A percentile compares a stretch with the other conserved stretches of the same genome.
phyloP scores from a whole-genome alignment of 2,797 vertebrate genomes.

The Onychomys arenicola region DNA sequence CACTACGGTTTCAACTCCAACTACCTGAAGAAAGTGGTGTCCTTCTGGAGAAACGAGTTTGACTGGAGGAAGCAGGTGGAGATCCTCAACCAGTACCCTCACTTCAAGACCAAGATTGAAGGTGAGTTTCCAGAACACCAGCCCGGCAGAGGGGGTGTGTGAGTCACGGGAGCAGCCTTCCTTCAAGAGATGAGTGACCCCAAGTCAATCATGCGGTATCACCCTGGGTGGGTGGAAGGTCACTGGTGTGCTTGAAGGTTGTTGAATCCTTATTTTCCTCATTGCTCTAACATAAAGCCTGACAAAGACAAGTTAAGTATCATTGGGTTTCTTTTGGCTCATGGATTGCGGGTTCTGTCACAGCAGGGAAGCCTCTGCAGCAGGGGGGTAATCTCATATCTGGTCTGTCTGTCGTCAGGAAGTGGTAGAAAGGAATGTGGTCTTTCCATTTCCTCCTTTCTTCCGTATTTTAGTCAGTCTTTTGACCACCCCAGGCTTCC shows the following conservation, averaged over 20 bases:
- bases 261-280: background rate
- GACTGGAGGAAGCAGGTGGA: conserved; percentile 90
- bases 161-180: background rate
- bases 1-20: conserved; percentile 87
- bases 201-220: background rate
- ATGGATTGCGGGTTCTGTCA: background rate
- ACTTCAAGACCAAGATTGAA: conserved; percentile 91
- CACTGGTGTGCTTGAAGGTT: background rate
- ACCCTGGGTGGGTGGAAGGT: background rate
- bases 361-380: background rate
- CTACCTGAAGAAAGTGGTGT: conserved; percentile 86
- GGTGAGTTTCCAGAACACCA: conserved; percentile 77
- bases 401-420: background rate
- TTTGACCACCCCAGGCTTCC: background rate
- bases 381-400: background rate
- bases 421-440: background rate
- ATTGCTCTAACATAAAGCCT: background rate
- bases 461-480: background rate
- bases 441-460: too few species aligned
- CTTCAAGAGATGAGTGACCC: fast-evolving
- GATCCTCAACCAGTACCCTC: conserved; percentile 88
- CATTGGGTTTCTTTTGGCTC: background rate
- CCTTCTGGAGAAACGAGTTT: conserved; percentile 89
- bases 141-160: too few species aligned
- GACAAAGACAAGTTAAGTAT: background rate